phyloP scores from a whole-genome alignment of 2,113 vertebrate genomes.

The Sitta europaea region DNA sequence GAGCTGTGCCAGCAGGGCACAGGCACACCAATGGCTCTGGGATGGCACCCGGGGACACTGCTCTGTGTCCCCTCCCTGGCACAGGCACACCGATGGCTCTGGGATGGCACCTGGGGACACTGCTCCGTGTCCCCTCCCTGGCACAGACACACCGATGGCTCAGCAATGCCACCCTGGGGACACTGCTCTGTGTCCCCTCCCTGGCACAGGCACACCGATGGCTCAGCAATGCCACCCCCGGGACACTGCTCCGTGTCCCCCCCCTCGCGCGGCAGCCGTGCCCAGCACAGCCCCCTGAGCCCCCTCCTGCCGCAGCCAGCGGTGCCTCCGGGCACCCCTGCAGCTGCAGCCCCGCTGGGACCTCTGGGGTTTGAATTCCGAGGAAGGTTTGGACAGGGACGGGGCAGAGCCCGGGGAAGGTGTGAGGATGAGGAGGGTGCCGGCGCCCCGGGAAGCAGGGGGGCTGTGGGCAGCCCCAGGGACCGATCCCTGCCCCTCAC shows the following conservation, averaged over 20 bases:
- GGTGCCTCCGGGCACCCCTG: background rate
- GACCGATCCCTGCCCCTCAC: background rate
- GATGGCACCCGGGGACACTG: accelerated
- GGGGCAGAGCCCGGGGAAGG: accelerated
- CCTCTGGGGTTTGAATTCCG: too few species aligned
- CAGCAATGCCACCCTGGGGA: too few species aligned
- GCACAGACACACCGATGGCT: too few species aligned
- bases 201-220: accelerated
- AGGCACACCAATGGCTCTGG: accelerated
- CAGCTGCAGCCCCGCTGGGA: background rate
- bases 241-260: too few species aligned
- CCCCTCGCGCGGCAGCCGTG: accelerated
- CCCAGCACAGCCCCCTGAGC: background rate
- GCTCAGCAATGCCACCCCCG: accelerated
- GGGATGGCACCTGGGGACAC: too few species aligned
- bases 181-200: too few species aligned
- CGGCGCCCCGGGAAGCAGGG: accelerated
- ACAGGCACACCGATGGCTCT: too few species aligned
- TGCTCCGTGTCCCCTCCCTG: too few species aligned
- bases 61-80: too few species aligned
- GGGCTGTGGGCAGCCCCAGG: background rate
- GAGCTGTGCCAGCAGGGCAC: background rate
- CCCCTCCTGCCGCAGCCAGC: accelerated
- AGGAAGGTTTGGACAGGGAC: accelerated
- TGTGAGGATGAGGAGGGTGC: background rate